Evolutionary conservation across 2,113 vertebrate genomes (phyloP), one percentile per base, ranked within the genome.

Genomic region (Pyxicephalus adspersus): DNA sequence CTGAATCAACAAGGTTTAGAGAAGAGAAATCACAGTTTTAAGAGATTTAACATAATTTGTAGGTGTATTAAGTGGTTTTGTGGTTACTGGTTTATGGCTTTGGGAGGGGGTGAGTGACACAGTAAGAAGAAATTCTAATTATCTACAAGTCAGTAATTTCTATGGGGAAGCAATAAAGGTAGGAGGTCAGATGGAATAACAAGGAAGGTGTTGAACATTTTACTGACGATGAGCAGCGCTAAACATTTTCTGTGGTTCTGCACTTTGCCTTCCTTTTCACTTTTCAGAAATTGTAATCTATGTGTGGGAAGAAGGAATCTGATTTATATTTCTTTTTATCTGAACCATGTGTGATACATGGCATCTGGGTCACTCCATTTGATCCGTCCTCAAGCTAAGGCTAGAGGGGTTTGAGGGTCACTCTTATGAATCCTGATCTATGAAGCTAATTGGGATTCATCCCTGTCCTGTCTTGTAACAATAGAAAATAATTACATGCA

Each of bases 131-230:
- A 79, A 54, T 68, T 68, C 64, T 79, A 79, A 79, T 79, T 68
- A 79, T 79, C 64, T 66, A 79, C 54, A 68, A 79, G 58, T 38
- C 64, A 50, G 60, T 76, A 50, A 76, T 76, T 76, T 76, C 74
- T 60, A 63, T 64, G 52, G 58, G 74, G 60, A 76, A 38, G 51
- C 60, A 63, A 63, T 63, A 63, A 73, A 73, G 70, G 55, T 31
- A 64, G 74, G 38, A 63, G 58, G 74, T 76, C 74, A 76, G 64
- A 76, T 64, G 60, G 60, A 76, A 76, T 64, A 61, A 64, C 58
- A n/a, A 76, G 55, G 72, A 34, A 34, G 58, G 60, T 29, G 74
- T 22, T 52, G 45, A 64, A 26, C 19, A 17, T 77, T 34, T 52
- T 22, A 34, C 70, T 58, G 70, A 57, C 26, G 5, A n/a, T 28